These are phyloP conservation scores for Picus viridis DNA, from an alignment of 2,797 vertebrate species.

Conservation along the genomic window DNA sequence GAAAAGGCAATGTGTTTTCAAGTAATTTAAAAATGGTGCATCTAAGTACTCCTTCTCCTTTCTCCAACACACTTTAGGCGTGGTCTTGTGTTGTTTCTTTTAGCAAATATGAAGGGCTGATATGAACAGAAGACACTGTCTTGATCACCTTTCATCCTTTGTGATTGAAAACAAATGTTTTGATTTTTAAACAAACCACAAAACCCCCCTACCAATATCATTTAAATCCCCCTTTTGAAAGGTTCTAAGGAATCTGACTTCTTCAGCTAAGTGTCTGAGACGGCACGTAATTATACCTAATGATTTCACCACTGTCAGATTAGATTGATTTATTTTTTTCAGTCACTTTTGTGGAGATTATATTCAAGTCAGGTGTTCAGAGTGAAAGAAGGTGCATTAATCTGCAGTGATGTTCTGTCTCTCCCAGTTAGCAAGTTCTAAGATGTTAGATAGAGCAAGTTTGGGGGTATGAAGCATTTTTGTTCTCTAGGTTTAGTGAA, in stretches of 20 bases:
- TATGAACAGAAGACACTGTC: not conserved
- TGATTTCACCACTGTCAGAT: slow-evolving; percentile 63
- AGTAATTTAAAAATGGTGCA: slow-evolving; percentile 18
- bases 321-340: slow-evolving; percentile 53
- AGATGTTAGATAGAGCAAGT: not conserved
- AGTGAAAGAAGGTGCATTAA: slow-evolving; percentile 57
- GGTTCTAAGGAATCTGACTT: slow-evolving; percentile 3
- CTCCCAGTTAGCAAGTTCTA: slow-evolving; percentile 45
- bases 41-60: slow-evolving; percentile 34
- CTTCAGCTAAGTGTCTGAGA: not conserved
- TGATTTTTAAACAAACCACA: not conserved
- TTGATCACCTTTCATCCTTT: slow-evolving; percentile 11
- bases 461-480: slow-evolving; percentile 14
- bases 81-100: slow-evolving; percentile 41
- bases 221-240: not conserved
- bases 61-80: not conserved
- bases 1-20: not conserved
- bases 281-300: slow-evolving; percentile 53
- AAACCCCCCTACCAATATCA: not conserved
- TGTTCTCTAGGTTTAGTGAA: not conserved
- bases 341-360: slow-evolving; percentile 51
- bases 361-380: slow-evolving; percentile 62
- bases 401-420: slow-evolving; percentile 55
- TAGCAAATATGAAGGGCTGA: slow-evolving; percentile 45
- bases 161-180: not conserved